phyloP scores from a whole-genome alignment of 2,888 invertebrate species.

The Calameuta idolon region DNA sequence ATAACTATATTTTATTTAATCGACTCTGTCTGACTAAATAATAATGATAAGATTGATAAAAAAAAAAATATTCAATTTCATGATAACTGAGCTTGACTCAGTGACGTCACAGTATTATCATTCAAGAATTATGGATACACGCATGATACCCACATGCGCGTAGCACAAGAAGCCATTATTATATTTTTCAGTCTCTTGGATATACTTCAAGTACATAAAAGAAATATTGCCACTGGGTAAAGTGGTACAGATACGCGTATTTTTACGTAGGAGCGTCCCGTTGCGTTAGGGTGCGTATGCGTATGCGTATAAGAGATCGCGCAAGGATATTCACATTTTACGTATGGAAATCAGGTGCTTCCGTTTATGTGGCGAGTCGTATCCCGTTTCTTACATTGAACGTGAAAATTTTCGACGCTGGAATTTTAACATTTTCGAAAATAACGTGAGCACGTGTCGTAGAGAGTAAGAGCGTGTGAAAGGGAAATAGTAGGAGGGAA shows the following conservation, averaged over 20 bases:
- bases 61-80: too few species aligned
- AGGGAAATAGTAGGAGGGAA: neutral
- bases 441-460: neutral
- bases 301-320: slow-evolving; percentile 11
- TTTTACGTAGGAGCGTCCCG: neutral
- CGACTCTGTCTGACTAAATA: too few species aligned
- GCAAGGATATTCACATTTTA: slow-evolving; percentile 21
- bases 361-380: neutral
- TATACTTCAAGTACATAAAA: neutral
- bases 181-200: neutral
- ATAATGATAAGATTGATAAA: too few species aligned
- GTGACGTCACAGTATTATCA: too few species aligned
- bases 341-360: slow-evolving; percentile 22
- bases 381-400: slow-evolving; percentile 1
- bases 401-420: neutral
- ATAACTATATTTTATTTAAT: too few species aligned
- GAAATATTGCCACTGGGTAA: neutral
- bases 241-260: neutral
- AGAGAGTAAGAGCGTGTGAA: neutral
- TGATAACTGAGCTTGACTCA: too few species aligned
- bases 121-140: too few species aligned
- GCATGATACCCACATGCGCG: too few species aligned
- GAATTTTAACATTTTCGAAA: slow-evolving; percentile 1
- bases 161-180: neutral
- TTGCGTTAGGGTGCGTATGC: neutral